Base-by-base conservation (phyloP, 2,888 invertebrate species). In the Spodoptera picta region DNA sequence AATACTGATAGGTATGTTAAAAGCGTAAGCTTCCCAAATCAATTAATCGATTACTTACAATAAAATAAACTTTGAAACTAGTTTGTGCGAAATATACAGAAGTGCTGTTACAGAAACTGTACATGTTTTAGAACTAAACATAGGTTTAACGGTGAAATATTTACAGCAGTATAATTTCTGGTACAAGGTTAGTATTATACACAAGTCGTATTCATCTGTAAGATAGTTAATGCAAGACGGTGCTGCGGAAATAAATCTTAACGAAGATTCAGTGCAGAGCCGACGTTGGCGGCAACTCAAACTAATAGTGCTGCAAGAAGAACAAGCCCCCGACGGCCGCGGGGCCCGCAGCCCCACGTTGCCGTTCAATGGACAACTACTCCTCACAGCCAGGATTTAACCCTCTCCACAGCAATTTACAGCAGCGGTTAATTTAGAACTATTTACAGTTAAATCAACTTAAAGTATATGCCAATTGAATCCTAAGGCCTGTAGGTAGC, bases 261-360 rank as follows among this genome's bases (percentile, higher is more conserved):
- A 93, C 90, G 92, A 92, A 93, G 94, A 88, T 88, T 87, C 80
- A 87, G 93, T 93, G 94, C 93, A 88, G 92, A 92, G 92, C 90
- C 92, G 92, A 90, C 93, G 92, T 88, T 90, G 92, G 93, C 95
- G 91, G 96, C 96, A 96, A 96, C 96, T 96, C 90, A 96, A 96
- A 96, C 93, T 95, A 96, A 96, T 95, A 95, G 96, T 96, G 96
- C 96, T 96, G 95, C 94, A 96, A 95, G 95, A 95, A 95, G 95
- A 96, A 96, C 94, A 96, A 96, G 96, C 96, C 90, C 90, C 90
- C 75, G 72, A 73, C 89, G 86, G 80, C 85, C 57, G 82, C 79
- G 80, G 75, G 72, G 56, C 73, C 73, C 63, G 65, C 58, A 49
- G 69, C 73, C 79, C 79, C 82, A 85, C 83, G 77, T 83, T 80